Conservation (phyloP, 2,113 vertebrate genomes). For the Amblyopsis rosae region DNA sequence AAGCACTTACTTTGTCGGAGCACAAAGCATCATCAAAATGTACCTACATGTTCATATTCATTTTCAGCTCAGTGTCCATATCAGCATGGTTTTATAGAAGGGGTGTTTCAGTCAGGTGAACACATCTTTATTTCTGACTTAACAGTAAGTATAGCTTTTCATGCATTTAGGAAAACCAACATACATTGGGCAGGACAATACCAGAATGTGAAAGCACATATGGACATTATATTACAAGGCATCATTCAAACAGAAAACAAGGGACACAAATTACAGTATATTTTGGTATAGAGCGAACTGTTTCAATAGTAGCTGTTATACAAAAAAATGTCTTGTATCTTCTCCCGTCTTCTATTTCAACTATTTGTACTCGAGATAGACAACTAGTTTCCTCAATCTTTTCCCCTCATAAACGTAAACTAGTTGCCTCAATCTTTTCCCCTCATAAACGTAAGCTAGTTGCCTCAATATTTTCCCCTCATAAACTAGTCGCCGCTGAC, state of each 20-base stretch:
- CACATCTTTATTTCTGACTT: conserved; percentile 35
- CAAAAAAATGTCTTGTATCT: background rate
- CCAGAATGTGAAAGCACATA: conserved; percentile 12
- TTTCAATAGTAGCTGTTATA: background rate
- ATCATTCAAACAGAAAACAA: background rate
- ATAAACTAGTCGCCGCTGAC: background rate
- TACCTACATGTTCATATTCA: too few species aligned
- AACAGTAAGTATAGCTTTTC: conserved; percentile 14
- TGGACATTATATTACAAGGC: conserved; percentile 3
- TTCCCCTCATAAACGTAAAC: background rate
- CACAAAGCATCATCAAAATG: too few species aligned
- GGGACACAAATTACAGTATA: background rate
- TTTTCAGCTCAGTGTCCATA: too few species aligned
- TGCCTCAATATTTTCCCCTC: background rate
- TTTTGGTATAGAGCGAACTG: background rate
- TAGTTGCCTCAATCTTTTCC: background rate
- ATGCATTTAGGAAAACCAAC: conserved; percentile 46
- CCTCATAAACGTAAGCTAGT: background rate
- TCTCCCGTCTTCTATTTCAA: background rate
- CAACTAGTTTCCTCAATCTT: background rate
- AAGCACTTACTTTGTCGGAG: too few species aligned
- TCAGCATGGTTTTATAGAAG: background rate
- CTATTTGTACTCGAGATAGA: background rate
- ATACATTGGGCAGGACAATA: background rate
- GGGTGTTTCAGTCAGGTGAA: background rate